Base-by-base conservation (phyloP, 1,140 invertebrate genomes). In the Eumeta japonica region DNA sequence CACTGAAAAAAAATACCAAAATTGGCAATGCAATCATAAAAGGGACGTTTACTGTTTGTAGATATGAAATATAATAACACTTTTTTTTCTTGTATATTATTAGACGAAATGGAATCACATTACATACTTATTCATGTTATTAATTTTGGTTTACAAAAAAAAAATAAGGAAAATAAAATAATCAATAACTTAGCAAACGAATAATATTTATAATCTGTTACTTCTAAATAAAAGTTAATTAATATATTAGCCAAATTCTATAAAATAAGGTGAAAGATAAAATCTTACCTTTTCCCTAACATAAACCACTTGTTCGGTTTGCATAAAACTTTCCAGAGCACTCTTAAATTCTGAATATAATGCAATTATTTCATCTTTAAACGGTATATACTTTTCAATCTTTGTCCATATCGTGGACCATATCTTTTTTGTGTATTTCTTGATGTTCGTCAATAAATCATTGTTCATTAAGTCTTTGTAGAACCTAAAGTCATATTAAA, bases 381-480 rank as follows among this genome's bases (percentile, higher is more conserved):
- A 91, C 0, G 88, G 88, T 5, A 90, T 82, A 43, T 85, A 77
- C 7, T 83, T 80, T 37, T 89, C 83, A 37, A 89, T 85, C 50
- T 87, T 86, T 38, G 84, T 80, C 57, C 83, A 83, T 1, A 92
- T 44, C 16, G 89, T 86, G 17, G 82, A 78, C 65, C 83, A 83
- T 0, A 83, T 50, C 16, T 87, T 68, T 20, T 66, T 75, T 0
- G 77, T 79, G 58, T 91, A 92, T 58, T 90, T 90, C 48, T 82
- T 82, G 11, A 90, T 76, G 54, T 88, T 90, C 0, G 84, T 84
- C 1, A 86, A 62, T 3, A 83, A 79, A 51, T 87, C 85, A 49
- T 88, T 84, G 2, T 79, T 80, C 37, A 82, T 83, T 2, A 91
- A 79, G 46, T 92, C 88, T 35, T 83, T 81, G 47, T 88, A 89